phyloP scores from a whole-genome alignment of 2,113 vertebrate genomes.

The Cyphomyrus plagiostoma region DNA sequence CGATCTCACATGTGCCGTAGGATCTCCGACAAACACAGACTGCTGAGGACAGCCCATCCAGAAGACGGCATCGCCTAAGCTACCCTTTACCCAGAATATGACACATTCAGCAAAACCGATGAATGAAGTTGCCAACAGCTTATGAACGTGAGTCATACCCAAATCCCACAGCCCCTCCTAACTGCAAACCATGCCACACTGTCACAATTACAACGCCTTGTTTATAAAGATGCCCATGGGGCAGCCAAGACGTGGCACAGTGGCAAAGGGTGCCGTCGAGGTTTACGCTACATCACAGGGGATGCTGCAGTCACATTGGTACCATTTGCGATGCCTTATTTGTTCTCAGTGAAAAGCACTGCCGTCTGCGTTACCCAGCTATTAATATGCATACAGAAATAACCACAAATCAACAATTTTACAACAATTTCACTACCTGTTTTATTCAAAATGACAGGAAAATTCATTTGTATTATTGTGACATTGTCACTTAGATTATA shows the following conservation, averaged over 20 bases:
- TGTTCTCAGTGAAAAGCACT: background rate
- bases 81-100: background rate
- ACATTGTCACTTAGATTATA: too few species aligned
- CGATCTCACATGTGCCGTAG: background rate
- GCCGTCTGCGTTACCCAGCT: background rate
- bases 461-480: too few species aligned
- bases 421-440: background rate
- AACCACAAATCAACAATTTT: background rate
- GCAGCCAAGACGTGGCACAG: background rate
- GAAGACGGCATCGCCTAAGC: background rate
- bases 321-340: background rate
- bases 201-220: background rate
- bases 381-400: background rate
- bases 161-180: background rate
- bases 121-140: background rate
- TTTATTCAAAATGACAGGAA: too few species aligned
- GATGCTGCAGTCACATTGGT: background rate
- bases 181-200: background rate
- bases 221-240: background rate
- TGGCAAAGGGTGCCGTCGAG: background rate
- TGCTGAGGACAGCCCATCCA: background rate
- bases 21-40: background rate
- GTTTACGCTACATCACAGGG: background rate
- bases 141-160: background rate
- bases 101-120: background rate